Evolutionary conservation across 2,888 invertebrate genomes (phyloP).

Genomic region (Cactoblastis cactorum): DNA sequence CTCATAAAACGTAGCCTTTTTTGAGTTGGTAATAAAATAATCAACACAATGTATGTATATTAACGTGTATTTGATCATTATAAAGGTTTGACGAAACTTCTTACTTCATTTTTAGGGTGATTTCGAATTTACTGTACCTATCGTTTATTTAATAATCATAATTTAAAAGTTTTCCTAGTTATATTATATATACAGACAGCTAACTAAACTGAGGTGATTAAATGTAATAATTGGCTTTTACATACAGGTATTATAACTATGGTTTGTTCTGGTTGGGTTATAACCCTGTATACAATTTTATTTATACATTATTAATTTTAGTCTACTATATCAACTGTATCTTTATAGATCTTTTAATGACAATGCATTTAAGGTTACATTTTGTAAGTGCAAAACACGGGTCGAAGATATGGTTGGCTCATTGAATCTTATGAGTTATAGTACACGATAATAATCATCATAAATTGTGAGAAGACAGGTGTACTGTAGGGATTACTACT

Average conservation of each 20-base stretch:
- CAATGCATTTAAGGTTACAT: not conserved
- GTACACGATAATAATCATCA: slow-evolving; percentile 75
- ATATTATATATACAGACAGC: too few relatives aligned
- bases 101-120: too few relatives aligned
- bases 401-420: slow-evolving; percentile 18
- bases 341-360: not conserved
- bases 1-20: slow-evolving; percentile 8
- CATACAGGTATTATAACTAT: too few relatives aligned
- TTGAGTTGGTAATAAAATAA: not conserved
- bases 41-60: not conserved
- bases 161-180: too few relatives aligned
- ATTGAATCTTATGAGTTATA: slow-evolving; percentile 78
- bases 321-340: not conserved
- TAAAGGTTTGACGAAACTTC: too few relatives aligned
- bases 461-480: slow-evolving; percentile 57
- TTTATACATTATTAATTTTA: too few relatives aligned
- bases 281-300: too few relatives aligned
- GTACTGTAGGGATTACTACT: slow-evolving; percentile 35
- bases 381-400: not conserved
- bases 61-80: not conserved
- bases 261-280: too few relatives aligned
- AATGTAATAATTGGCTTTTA: too few relatives aligned
- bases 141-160: too few relatives aligned
- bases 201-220: too few relatives aligned
- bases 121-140: too few relatives aligned